phyloP scores from a whole-genome alignment of 2,113 vertebrate species.

The Corythoichthys haematopterus region DNA sequence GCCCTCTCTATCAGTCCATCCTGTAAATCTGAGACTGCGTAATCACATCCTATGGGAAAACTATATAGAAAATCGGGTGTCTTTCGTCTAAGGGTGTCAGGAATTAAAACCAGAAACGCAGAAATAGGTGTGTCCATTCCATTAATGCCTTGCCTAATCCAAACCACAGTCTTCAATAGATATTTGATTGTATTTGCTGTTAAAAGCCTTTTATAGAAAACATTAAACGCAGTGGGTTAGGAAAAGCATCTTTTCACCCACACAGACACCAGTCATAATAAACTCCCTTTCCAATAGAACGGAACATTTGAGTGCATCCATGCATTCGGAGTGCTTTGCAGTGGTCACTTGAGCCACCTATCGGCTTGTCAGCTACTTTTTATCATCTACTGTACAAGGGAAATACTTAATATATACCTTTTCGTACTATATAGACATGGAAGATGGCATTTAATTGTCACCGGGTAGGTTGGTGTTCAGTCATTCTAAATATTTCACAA shows the following conservation, averaged over 20 bases:
- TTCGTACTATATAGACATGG: conserved; percentile 42
- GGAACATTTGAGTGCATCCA: conserved; percentile 8
- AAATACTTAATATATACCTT: conserved; percentile 40
- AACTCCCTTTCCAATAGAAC: conserved; percentile 14
- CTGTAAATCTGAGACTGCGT: conserved; percentile 27
- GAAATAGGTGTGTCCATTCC: not conserved
- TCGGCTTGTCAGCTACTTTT: conserved; percentile 56
- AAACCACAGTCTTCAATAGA: conserved; percentile 1
- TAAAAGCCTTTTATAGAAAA: conserved; percentile 54
- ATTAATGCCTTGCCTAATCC: conserved; percentile 5
- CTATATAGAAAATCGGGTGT: conserved; percentile 30
- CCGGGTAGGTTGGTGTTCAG: conserved; percentile 59
- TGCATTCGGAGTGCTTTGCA: conserved; percentile 15
- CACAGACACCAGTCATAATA: conserved; percentile 41
- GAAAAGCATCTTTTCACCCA: conserved; percentile 54
- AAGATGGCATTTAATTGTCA: conserved; percentile 53
- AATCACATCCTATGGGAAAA: conserved; percentile 1
- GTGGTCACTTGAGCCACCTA: conserved; percentile 31
- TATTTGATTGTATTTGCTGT: not conserved
- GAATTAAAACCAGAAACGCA: not conserved
- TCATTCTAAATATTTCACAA: conserved; percentile 72
- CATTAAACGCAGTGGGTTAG: conserved; percentile 62
- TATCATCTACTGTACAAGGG: conserved; percentile 48
- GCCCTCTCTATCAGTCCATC: conserved; percentile 10
- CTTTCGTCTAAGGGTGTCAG: conserved; percentile 21